Base-by-base conservation (phyloP, 2,113 vertebrate genomes). In the Myiozetetes cayanensis region DNA sequence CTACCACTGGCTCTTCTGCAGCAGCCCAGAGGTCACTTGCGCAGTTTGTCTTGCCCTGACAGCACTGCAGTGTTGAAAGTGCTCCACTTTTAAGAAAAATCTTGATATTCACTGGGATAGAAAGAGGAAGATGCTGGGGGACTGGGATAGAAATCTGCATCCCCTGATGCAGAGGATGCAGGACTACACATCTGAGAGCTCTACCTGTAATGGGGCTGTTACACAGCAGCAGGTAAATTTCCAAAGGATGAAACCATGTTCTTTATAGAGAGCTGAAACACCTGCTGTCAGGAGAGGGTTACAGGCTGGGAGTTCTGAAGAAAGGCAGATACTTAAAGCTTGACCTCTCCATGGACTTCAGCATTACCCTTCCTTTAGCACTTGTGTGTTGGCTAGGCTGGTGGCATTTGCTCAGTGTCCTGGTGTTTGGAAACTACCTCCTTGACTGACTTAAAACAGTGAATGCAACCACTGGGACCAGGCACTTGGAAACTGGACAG, bases 191-290 rank as follows among this genome's bases (percentile, higher is more conserved):
- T 11, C 31, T 17, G 17, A 44, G 15, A 27, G 23, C 16, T 55
- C 43, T 17, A 8, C 9, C 4, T 56, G 4, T 21, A 52, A 67
- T 0, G 0, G 33, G 23, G 23, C 41, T 71, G 31, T 8, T 16
- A 58, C 47, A 58, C 30, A 63, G 35, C 58, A 56, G 19, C 33
- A 41, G 21, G 25, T 31, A 30, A 0, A 0, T 39, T 50, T 89
- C 50, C 61, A 46, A 71, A 37, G 12, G 6, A 13, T 43, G 46
- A 63, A 93, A 47, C 33, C 10, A 18, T 8, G 25, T 11, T 59
- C 35, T 55, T 43, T 28, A 73, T 7, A 67, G 23, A 43, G 47
- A 50, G 18, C 28, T 66, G 77, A 25, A 86, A 76, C 6, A 13
- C 5, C 31, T 87, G 37, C 65, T 78, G 71, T 67, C 47, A 66